A percentile compares a stretch with the other conserved stretches of the same genome.
Evolutionary conservation across 1,140 invertebrate genomes (phyloP).

Genomic region (Bathynomus jamesi): DNA sequence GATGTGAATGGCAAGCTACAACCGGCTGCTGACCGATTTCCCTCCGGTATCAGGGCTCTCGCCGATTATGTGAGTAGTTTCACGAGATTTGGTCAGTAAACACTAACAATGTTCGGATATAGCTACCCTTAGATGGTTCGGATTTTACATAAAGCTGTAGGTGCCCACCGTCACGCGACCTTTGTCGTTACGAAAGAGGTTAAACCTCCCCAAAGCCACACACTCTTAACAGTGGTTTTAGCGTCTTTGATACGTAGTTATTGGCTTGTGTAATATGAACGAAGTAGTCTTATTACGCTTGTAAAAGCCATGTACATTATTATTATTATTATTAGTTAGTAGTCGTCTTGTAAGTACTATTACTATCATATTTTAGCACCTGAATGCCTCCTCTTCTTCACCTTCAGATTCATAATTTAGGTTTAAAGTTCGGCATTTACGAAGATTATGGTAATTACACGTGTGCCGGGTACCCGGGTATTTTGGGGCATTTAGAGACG

Average conservation of each 20-base stretch:
- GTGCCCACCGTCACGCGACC: background rate
- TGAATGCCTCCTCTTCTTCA: background rate
- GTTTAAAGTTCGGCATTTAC: slow-evolving; percentile 55
- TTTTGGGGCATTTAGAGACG: slow-evolving; percentile 46
- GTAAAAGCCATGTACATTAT: background rate
- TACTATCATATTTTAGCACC: background rate
- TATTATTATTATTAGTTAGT: background rate
- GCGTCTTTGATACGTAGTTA: background rate
- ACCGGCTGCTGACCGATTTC: slow-evolving; percentile 78
- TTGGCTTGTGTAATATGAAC: background rate
- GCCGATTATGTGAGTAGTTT: slow-evolving; percentile 74
- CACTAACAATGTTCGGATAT: background rate
- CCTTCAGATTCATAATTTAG: slow-evolving; percentile 50
- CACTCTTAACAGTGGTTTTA: background rate
- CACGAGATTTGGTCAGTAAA: background rate
- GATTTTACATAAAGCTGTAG: background rate
- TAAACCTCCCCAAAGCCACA: background rate
- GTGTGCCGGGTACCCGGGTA: slow-evolving; percentile 55
- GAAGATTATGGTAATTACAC: slow-evolving; percentile 53
- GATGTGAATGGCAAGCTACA: slow-evolving; percentile 66
- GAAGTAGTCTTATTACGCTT: background rate
- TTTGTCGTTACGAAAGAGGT: background rate
- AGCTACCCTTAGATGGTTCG: background rate
- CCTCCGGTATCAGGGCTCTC: slow-evolving; percentile 80
- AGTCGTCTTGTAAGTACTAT: background rate